Percentiles rank a stretch among this genome's conserved stretches.
Conservation (phyloP, 2,888 invertebrate genomes). For the Lepetodrilus schrolli region DNA sequence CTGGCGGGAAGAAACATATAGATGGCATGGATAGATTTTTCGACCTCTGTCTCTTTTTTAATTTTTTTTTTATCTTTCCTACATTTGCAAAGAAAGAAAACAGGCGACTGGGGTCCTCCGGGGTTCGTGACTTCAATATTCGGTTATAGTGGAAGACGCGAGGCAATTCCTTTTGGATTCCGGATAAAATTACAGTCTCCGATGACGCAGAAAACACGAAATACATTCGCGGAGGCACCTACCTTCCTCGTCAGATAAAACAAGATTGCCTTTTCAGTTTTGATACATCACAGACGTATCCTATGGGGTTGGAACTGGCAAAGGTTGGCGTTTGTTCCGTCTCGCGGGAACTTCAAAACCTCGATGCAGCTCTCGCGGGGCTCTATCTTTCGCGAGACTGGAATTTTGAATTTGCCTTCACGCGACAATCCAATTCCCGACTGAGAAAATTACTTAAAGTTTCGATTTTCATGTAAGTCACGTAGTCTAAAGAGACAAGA, state of each 20-base stretch:
- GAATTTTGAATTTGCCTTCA: conserved; percentile 15
- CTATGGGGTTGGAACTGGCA: not conserved
- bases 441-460: conserved; percentile 10
- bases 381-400: not conserved
- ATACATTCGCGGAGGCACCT: conserved; percentile 1
- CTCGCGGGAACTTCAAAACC: conserved; percentile 23
- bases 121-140: conserved; percentile 1
- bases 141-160: not conserved
- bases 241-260: not conserved
- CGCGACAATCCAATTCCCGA: conserved; percentile 19
- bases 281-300: not conserved
- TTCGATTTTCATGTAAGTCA: conserved; percentile 22
- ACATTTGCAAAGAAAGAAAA: not conserved
- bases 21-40: not conserved
- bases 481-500: not conserved
- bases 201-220: not conserved
- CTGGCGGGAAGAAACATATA: not conserved
- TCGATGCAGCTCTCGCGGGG: not conserved
- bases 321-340: not conserved
- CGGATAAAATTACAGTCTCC: not conserved
- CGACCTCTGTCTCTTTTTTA: too few species aligned
- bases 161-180: conserved; percentile 5
- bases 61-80: conserved; percentile 3
- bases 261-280: conserved; percentile 10
- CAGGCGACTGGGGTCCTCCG: not conserved